These are phyloP conservation scores for Meteorus sp. DNA, from an alignment of 1,140 invertebrate genomes.

Conservation along the genomic window DNA sequence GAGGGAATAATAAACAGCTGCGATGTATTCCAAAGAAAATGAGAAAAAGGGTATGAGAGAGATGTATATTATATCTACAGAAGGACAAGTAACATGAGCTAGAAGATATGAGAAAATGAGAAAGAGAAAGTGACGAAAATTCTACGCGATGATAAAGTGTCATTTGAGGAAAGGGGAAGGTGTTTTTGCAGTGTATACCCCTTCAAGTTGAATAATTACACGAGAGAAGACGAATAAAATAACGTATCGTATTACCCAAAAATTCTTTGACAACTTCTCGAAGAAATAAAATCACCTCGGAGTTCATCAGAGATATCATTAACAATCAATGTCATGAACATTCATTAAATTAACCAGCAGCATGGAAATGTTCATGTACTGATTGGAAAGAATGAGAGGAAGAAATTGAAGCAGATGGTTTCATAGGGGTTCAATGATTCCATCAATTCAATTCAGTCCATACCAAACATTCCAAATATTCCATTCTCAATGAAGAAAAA, in stretches of 20 bases:
- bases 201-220: conserved; percentile 37
- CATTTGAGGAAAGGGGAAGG: conserved; percentile 41
- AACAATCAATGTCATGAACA: conserved; percentile 46
- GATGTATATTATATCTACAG: conserved; percentile 7
- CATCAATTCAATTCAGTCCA: conserved; percentile 57
- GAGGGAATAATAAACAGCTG: conserved; percentile 43
- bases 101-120: too few species aligned
- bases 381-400: too few species aligned
- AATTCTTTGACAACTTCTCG: conserved; percentile 11
- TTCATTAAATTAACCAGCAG: conserved; percentile 49
- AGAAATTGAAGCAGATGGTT: conserved; percentile 25
- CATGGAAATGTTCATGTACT: too few species aligned
- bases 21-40: conserved; percentile 11
- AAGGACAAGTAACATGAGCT: conserved; percentile 38
- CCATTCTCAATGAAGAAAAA: conserved; percentile 45
- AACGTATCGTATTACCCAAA: conserved; percentile 17
- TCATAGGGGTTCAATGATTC: conserved; percentile 40
- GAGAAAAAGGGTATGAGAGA: conserved; percentile 1
- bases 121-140: conserved; percentile 32
- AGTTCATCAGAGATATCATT: conserved; percentile 50
- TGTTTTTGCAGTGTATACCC: conserved; percentile 17
- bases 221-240: conserved; percentile 24
- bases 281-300: conserved; percentile 13
- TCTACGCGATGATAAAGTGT: conserved; percentile 33
- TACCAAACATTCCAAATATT: conserved; percentile 54